Percentiles rank a stretch among this genome's conserved stretches.
Conservation (phyloP, 2,113 vertebrate species). For the Vanacampus margaritifer region DNA sequence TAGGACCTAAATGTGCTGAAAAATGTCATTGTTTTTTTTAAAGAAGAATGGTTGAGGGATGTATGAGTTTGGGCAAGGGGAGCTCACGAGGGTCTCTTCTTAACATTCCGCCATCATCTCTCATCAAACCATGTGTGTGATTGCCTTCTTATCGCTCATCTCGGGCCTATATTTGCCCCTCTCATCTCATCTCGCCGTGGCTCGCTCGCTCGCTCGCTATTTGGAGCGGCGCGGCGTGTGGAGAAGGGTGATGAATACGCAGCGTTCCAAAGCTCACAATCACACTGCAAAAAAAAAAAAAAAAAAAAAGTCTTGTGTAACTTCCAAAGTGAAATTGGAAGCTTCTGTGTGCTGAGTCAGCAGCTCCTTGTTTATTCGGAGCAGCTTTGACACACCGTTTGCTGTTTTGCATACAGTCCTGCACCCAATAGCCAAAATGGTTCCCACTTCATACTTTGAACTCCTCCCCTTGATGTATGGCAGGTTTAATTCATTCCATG, state of each 20-base stretch:
- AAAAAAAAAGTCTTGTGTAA: conserved; percentile 40
- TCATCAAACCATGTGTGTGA: conserved; percentile 71
- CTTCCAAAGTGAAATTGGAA: conserved; percentile 36
- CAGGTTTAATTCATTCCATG: background rate
- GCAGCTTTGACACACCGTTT: conserved; percentile 23
- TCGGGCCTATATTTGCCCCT: conserved; percentile 61
- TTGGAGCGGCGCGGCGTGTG: conserved; percentile 48
- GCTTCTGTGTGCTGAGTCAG: conserved; percentile 53
- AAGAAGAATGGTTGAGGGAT: background rate
- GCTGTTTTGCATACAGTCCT: conserved; percentile 9
- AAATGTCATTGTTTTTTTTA: background rate
- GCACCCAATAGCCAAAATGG: background rate
- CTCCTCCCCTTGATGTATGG: background rate
- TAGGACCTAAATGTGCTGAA: background rate
- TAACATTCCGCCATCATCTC: conserved; percentile 57
- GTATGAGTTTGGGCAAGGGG: background rate
- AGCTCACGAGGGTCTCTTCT: conserved; percentile 26
- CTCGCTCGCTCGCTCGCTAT: conserved; percentile 29
- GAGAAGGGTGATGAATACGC: conserved; percentile 63
- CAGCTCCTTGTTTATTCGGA: conserved; percentile 22
- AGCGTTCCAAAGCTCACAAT: conserved; percentile 43
- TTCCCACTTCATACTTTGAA: background rate
- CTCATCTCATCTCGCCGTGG: conserved; percentile 38
- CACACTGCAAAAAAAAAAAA: background rate
- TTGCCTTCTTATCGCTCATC: conserved; percentile 71